These are phyloP conservation scores for Oryzias javanicus DNA, from an alignment of 2,113 vertebrate species.

Conservation along the genomic window DNA sequence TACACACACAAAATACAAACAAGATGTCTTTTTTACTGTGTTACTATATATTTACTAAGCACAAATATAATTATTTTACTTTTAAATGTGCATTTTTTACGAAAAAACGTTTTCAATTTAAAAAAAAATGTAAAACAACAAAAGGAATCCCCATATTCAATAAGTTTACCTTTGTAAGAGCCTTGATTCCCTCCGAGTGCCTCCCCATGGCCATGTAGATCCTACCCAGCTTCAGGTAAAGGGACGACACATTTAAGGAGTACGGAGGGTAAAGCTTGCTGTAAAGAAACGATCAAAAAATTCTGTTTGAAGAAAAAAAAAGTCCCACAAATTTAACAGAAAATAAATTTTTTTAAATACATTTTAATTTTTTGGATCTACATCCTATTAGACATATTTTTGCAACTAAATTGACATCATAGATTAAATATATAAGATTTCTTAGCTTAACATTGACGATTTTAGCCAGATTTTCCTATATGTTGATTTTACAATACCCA, in stretches of 20 bases:
- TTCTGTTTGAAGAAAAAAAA: background rate
- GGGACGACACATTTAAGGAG: conserved; percentile 93
- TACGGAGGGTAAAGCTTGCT: conserved; percentile 89
- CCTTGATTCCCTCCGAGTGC: conserved; percentile 68
- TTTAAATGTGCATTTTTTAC: too few relatives aligned
- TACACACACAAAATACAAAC: conserved; percentile 11
- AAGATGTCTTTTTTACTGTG: background rate
- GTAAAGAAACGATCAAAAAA: conserved; percentile 17
- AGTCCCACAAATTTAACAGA: background rate
- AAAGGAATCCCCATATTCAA: background rate
- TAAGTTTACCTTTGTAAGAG: conserved; percentile 84
- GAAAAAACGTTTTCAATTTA: too few relatives aligned
- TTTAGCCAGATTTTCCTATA: too few relatives aligned
- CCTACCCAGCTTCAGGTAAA: conserved; percentile 92
- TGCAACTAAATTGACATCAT: too few relatives aligned
- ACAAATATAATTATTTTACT: too few relatives aligned
- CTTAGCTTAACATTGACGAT: too few relatives aligned
- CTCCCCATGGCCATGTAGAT: conserved; percentile 84
- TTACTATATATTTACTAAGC: too few relatives aligned
- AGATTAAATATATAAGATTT: too few relatives aligned
- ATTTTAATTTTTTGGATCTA: too few relatives aligned
- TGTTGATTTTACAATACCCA: too few relatives aligned
- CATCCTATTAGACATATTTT: too few relatives aligned
- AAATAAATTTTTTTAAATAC: too few relatives aligned
- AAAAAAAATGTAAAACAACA: background rate